Evolutionary conservation across 2,888 invertebrate genomes (phyloP).

Genomic region (Drosophila eohydei): DNA sequence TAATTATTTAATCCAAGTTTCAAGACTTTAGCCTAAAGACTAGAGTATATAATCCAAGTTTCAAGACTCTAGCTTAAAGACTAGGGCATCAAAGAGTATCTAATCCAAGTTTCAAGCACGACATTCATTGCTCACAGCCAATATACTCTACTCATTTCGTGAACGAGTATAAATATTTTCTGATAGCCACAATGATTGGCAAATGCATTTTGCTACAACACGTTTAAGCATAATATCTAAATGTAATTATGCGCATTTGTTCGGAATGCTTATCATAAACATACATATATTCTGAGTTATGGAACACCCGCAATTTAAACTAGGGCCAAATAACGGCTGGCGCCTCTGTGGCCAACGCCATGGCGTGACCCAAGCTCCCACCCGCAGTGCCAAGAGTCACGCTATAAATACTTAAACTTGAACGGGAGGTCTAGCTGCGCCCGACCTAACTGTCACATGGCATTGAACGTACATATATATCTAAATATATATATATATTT

Average conservation of each 20-base stretch:
- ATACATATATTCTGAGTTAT: conserved; percentile 17
- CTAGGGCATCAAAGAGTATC: too few species aligned
- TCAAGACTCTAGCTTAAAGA: too few species aligned
- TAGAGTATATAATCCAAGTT: too few species aligned
- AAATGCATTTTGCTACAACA: neutral
- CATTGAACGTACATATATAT: conserved; percentile 21
- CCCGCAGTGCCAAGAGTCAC: conserved; percentile 46
- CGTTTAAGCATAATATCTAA: neutral
- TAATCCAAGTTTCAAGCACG: too few species aligned
- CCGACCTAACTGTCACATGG: conserved; percentile 17
- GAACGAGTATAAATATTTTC: neutral
- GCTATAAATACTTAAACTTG: conserved; percentile 48
- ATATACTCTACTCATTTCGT: neutral
- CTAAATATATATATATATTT: neutral
- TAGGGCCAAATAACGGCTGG: conserved; percentile 23
- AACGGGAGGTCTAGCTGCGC: conserved; percentile 1
- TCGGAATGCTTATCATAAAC: conserved; percentile 11
- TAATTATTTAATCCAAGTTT: too few species aligned
- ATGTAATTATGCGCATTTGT: conserved; percentile 1
- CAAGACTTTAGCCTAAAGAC: too few species aligned
- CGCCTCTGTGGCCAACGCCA: conserved; percentile 43
- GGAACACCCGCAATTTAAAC: conserved; percentile 12
- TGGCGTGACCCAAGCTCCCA: conserved; percentile 59
- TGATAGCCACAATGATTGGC: neutral
- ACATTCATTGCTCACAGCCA: neutral